Percentiles rank a stretch among this genome's conserved stretches.
Conservation (phyloP, 2,888 invertebrate genomes). For the Epistrophe eligans region DNA sequence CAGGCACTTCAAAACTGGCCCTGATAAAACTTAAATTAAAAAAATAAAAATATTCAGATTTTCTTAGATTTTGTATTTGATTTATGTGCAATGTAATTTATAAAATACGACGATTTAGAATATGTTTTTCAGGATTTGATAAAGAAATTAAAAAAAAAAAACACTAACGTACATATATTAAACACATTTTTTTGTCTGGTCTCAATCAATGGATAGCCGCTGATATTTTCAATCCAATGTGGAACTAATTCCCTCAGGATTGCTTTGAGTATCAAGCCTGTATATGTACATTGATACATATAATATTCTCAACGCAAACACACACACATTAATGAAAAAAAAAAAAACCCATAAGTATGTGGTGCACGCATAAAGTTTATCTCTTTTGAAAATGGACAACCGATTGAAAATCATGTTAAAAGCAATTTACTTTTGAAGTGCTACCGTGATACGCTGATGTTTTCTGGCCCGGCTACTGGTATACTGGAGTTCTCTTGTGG, state of each 20-base stretch:
- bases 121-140: not conserved
- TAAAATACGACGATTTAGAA: not conserved
- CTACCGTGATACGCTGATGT: conserved; percentile 83
- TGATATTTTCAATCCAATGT: conserved; percentile 53
- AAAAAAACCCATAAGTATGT: not conserved
- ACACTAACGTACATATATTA: not conserved
- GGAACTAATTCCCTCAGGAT: conserved; percentile 72
- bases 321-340: not conserved
- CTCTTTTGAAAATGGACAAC: conserved; percentile 64
- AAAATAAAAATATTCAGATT: no score
- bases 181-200: not conserved
- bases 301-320: conserved; percentile 4
- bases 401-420: conserved; percentile 78
- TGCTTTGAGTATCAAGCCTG: conserved; percentile 15
- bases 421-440: conserved; percentile 83
- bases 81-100: not conserved
- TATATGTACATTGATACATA: not conserved
- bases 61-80: not conserved
- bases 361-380: conserved; percentile 58
- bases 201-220: conserved; percentile 63
- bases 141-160: not conserved
- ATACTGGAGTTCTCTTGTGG: conserved; percentile 38
- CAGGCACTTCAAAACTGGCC: no score
- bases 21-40: no score
- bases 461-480: conserved; percentile 72